Conservation (phyloP, 2,113 vertebrate genomes). For the Prochilodus magdalenae region DNA sequence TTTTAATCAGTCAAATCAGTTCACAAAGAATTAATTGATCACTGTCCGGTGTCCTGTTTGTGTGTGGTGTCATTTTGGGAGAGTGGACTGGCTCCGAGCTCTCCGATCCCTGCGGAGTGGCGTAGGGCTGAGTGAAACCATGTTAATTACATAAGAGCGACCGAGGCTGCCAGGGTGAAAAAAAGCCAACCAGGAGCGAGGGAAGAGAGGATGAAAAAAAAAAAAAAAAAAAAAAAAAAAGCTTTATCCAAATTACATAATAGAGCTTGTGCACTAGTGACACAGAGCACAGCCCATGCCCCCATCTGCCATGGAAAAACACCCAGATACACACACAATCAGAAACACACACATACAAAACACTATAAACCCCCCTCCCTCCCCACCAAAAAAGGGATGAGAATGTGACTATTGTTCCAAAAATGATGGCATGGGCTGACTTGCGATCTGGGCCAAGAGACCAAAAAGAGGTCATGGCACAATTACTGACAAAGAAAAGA, state of each 20-base stretch:
- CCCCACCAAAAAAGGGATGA: slow-evolving; percentile 23
- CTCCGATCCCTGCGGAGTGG: slow-evolving; percentile 9
- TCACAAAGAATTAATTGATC: neutral
- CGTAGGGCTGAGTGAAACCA: slow-evolving; percentile 36
- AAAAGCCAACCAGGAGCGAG: slow-evolving; percentile 53
- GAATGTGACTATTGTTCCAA: slow-evolving; percentile 44
- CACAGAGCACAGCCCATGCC: slow-evolving; percentile 59
- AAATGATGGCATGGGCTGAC: neutral
- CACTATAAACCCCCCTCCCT: neutral
- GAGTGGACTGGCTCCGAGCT: neutral
- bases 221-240: slow-evolving; percentile 28
- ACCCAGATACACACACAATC: slow-evolving; percentile 39
- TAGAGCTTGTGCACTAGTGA: slow-evolving; percentile 57
- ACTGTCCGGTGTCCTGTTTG: neutral
- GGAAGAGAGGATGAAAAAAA: neutral
- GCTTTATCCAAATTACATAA: slow-evolving; percentile 65
- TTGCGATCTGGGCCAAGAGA: neutral
- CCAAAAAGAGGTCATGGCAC: slow-evolving; percentile 25
- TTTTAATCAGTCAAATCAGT: neutral
- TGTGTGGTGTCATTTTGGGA: neutral
- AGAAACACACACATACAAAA: slow-evolving; percentile 8
- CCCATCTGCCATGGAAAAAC: slow-evolving; percentile 64
- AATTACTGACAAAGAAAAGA: neutral
- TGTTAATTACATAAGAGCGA: slow-evolving; percentile 62
- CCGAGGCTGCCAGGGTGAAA: slow-evolving; percentile 49